Evolutionary conservation across 1,140 invertebrate genomes (phyloP).

Genomic region (Lucilia cuprina): DNA sequence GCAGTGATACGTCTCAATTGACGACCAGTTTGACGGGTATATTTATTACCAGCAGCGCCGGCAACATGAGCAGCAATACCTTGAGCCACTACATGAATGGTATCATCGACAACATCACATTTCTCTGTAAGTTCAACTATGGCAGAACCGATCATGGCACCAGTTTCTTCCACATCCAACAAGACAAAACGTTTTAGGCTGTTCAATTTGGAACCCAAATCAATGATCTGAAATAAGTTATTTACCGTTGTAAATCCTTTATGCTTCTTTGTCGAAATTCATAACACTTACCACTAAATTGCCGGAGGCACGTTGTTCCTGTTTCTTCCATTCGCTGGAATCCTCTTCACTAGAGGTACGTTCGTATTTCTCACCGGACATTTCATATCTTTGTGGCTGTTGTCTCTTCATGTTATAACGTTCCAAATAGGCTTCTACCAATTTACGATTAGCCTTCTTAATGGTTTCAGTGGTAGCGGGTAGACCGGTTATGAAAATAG

Average conservation of each 20-base stretch:
- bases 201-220: conserved; percentile 52
- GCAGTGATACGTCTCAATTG: conserved; percentile 70
- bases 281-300: conserved; percentile 34
- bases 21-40: conserved; percentile 66
- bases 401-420: conserved; percentile 53
- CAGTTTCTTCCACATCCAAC: conserved; percentile 52
- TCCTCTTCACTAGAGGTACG: conserved; percentile 51
- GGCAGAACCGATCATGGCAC: conserved; percentile 53
- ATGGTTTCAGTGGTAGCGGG: conserved; percentile 44
- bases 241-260: too few relatives aligned
- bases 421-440: conserved; percentile 53
- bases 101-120: conserved; percentile 52
- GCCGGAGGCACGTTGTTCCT: not conserved
- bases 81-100: conserved; percentile 58
- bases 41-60: conserved; percentile 67
- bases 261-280: too few relatives aligned
- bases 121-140: conserved; percentile 51
- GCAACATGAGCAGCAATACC: conserved; percentile 64
- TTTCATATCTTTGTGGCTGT: conserved; percentile 24
- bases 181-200: conserved; percentile 53
- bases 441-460: conserved; percentile 50
- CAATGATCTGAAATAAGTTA: conserved; percentile 44
- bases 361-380: conserved; percentile 26
- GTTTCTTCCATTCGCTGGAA: conserved; percentile 30
- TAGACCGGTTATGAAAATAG: conserved; percentile 56